These are phyloP conservation scores for Trichacis sp. DNA, from an alignment of 2,888 invertebrate species.

Conservation along the genomic window DNA sequence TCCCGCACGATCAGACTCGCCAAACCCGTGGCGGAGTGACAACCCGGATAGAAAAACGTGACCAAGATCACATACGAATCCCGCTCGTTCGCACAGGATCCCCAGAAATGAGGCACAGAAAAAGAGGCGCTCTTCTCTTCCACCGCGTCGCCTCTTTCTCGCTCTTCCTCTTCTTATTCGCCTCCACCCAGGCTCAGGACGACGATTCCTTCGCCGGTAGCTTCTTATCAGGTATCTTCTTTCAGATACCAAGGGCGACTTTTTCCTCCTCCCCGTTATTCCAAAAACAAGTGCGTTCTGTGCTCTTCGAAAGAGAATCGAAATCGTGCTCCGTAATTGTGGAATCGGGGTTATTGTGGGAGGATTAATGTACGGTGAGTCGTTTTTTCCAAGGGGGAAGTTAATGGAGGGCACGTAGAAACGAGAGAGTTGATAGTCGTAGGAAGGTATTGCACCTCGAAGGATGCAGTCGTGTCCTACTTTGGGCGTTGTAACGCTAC, in stretches of 20 bases:
- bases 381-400: too few relatives aligned
- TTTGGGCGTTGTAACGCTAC: conserved; percentile 56
- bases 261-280: too few relatives aligned
- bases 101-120: conserved; percentile 26
- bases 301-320: too few relatives aligned
- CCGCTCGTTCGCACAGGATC: conserved; percentile 19
- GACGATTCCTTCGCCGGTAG: conserved; percentile 87
- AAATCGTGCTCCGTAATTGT: too few relatives aligned
- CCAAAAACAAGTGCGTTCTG: too few relatives aligned
- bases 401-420: too few relatives aligned
- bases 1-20: conserved; percentile 60
- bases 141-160: conserved; percentile 28
- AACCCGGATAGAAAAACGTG: background rate
- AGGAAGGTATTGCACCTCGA: conserved; percentile 58
- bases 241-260: too few relatives aligned
- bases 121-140: conserved; percentile 24
- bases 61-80: conserved; percentile 6
- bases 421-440: too few relatives aligned
- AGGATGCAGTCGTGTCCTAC: conserved; percentile 66
- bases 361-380: too few relatives aligned
- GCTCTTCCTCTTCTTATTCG: conserved; percentile 24
- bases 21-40: conserved; percentile 54
- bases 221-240: conserved; percentile 84
- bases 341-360: too few relatives aligned
- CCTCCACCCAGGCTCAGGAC: conserved; percentile 60